Conservation (phyloP, 2,797 vertebrate genomes). For the Muraenolepis orangiensis region DNA sequence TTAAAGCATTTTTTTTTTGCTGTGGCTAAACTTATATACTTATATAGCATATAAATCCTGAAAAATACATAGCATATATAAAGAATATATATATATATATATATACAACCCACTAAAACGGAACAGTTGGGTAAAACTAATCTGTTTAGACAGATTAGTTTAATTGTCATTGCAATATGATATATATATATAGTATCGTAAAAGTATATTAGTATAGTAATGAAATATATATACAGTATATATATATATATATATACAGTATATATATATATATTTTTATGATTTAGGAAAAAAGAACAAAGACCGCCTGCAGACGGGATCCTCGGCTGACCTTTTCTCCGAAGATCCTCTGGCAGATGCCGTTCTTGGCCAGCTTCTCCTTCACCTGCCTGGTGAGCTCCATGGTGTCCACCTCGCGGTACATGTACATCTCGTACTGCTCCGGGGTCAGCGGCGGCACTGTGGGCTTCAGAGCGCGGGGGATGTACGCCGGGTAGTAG, state of each 20-base stretch:
- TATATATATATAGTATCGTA: too few relatives aligned
- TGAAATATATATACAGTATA: too few relatives aligned
- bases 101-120: too few relatives aligned
- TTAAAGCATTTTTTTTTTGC: too few relatives aligned
- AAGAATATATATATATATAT: too few relatives aligned
- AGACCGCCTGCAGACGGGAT: neutral
- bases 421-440: slow-evolving; percentile 99
- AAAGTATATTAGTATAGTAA: too few relatives aligned
- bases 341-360: slow-evolving; percentile 98
- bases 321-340: slow-evolving; percentile 88
- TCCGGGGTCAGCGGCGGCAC: slow-evolving; percentile 94
- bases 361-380: slow-evolving; percentile 98
- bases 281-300: neutral
- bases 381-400: slow-evolving; percentile 97
- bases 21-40: neutral
- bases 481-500: slow-evolving; percentile 87
- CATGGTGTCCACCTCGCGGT: slow-evolving; percentile 95
- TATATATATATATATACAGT: too few relatives aligned
- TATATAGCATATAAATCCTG: neutral
- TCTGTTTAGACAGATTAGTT: too few relatives aligned
- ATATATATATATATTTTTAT: too few relatives aligned
- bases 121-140: too few relatives aligned
- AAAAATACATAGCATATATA: neutral
- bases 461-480: slow-evolving; percentile 89
- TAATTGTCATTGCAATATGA: too few relatives aligned